Conservation (phyloP, 1,140 invertebrate genomes). For the Frieseomelitta varia region DNA sequence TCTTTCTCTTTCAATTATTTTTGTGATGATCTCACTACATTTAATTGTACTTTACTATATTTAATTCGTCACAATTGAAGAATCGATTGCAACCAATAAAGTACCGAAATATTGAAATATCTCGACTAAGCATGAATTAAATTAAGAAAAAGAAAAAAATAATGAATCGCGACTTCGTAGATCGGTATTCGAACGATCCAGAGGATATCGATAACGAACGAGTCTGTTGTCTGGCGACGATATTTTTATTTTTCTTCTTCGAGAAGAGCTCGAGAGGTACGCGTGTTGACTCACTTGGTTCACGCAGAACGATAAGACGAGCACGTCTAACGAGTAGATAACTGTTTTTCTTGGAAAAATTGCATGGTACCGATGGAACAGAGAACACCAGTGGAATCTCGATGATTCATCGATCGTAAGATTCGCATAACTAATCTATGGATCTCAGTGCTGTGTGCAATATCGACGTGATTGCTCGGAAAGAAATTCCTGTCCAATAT, state of each 20-base stretch:
- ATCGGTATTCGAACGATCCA: not conserved
- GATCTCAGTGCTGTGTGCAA: no score
- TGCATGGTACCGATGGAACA: not conserved
- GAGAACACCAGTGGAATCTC: no score
- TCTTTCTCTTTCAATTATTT: no score
- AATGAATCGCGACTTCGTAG: not conserved
- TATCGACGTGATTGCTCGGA: no score
- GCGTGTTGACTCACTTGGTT: slow-evolving; percentile 25
- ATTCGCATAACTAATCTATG: no score
- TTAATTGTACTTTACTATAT: no score
- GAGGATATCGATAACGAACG: not conserved
- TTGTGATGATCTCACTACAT: no score
- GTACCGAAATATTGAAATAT: no score
- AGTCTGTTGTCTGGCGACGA: not conserved
- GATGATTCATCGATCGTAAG: slow-evolving; percentile 6
- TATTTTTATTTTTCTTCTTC: slow-evolving; percentile 12
- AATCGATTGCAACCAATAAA: no score
- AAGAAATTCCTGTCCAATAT: no score
- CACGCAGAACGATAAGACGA: slow-evolving; percentile 15
- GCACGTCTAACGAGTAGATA: slow-evolving; percentile 12
- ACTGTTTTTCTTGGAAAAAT: slow-evolving; percentile 14
- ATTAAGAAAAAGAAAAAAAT: not conserved
- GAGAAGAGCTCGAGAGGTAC: not conserved
- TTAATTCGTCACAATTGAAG: no score
- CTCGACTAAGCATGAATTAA: no score